Base-by-base conservation (phyloP, 1,140 invertebrate species). In the Carcinoscorpius rotundicauda region DNA sequence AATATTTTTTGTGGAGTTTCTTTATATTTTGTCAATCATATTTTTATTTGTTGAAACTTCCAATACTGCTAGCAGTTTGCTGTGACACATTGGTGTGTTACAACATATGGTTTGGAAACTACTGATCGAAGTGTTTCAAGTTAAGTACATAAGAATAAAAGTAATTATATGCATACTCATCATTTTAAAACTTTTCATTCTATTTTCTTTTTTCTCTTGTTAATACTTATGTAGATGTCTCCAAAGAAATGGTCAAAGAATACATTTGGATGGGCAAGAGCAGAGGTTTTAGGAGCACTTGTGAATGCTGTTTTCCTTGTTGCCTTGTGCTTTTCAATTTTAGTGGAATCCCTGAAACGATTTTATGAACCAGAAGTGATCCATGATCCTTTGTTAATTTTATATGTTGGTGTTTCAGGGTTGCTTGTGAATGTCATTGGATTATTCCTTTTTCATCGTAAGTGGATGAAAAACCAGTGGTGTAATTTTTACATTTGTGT, bases 181-280 rank as follows among this genome's bases (percentile, higher is more conserved):
- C 29, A 29, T 29, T 29, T 29, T 29, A 29, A n/a, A n/a, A n/a
- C n/a, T n/a, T 29, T 29, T 29, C 29, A 29, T 29, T 29, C 29
- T 29, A 1, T 29, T 29, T 29, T 29, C 29, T 29, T 29, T 29
- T 29, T 29, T 29, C 29, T 29, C 2, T 29, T 29, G 2, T 29
- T 29, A 29, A 29, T 29, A 29, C 29, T 29, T 49, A 62, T 71
- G 4, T 51, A 73, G 64, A 75, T 75, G 71, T 75, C 73, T 52
- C 74, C 73, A 6, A 73, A 66, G 64, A 74, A 70, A 62, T 72
- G 75, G 70, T 70, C 72, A 5, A 75, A 80, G 64, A 83, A 83
- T 66, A 83, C 81, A 8, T 83, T 81, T 73, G 81, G 81, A 49
- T 83, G 82, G 82, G 80, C 79, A n/a, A 69, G 82, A 62, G 82